phyloP scores from a whole-genome alignment of 2,113 vertebrate genomes.

The Sphyrna mokarran region DNA sequence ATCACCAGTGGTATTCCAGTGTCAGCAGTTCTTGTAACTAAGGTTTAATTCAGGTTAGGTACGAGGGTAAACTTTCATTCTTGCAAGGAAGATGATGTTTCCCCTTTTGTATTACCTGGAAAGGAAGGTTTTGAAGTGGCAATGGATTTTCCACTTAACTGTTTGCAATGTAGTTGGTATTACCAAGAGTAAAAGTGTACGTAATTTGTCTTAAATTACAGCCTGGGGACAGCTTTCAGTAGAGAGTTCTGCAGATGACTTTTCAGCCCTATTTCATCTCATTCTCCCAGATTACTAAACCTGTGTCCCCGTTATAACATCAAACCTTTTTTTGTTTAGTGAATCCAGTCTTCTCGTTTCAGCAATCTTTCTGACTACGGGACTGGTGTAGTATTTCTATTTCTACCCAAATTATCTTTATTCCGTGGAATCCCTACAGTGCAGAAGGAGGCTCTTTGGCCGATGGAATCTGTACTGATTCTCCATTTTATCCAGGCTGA shows the following conservation, averaged over 20 bases:
- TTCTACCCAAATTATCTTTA: background rate
- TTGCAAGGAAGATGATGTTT: background rate
- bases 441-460: too few relatives aligned
- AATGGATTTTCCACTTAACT: conserved; percentile 2
- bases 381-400: background rate
- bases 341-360: background rate
- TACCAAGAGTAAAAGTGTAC: background rate
- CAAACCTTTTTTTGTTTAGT: background rate
- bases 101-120: background rate
- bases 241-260: background rate
- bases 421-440: too few relatives aligned
- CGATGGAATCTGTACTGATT: too few relatives aligned
- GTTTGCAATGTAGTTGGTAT: background rate
- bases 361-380: background rate
- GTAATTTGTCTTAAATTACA: background rate
- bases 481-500: too few relatives aligned
- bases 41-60: background rate
- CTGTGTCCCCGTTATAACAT: background rate
- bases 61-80: background rate
- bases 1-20: background rate
- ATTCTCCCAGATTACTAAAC: conserved; percentile 17
- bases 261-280: background rate
- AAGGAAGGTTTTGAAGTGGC: background rate
- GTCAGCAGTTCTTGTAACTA: background rate
- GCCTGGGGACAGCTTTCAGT: background rate